Evolutionary conservation across 2,888 invertebrate species (phyloP).

Genomic region (Seira musarum): DNA sequence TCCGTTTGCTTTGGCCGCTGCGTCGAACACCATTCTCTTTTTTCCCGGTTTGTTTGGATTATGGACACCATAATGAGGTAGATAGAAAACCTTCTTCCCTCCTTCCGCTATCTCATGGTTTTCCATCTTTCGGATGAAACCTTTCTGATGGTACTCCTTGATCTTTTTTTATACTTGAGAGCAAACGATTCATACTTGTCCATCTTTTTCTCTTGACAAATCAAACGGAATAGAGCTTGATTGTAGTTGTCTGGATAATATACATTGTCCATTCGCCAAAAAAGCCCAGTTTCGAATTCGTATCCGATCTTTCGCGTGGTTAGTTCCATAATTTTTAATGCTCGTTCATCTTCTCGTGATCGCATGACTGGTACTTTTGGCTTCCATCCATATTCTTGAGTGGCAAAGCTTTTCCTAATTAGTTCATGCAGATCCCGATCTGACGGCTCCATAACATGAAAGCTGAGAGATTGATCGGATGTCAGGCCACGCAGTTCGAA

Average conservation of each 20-base stretch:
- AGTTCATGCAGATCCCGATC: not conserved
- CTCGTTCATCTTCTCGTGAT: slow-evolving; percentile 3
- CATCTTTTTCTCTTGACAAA: slow-evolving; percentile 21
- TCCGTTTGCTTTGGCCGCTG: not conserved
- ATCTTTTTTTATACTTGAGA: no score
- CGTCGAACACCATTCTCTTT: slow-evolving; percentile 46
- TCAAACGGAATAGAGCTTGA: not conserved
- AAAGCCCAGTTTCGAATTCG: not conserved
- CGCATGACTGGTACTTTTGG: not conserved
- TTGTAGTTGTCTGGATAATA: not conserved
- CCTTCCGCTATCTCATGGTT: not conserved
- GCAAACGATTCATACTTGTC: not conserved
- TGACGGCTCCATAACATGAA: no score
- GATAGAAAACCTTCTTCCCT: not conserved
- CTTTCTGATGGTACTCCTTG: slow-evolving; percentile 16
- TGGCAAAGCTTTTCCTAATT: not conserved
- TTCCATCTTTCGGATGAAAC: not conserved
- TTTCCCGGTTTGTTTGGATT: slow-evolving; percentile 51
- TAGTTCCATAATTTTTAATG: not conserved
- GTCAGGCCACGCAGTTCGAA: no score
- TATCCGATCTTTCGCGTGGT: not conserved
- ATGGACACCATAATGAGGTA: slow-evolving; percentile 1
- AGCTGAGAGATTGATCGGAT: no score
- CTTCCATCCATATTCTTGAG: not conserved
- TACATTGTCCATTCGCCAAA: not conserved